These are phyloP conservation scores for Agriotes lineatus DNA, from an alignment of 2,888 invertebrate genomes.

Conservation along the genomic window DNA sequence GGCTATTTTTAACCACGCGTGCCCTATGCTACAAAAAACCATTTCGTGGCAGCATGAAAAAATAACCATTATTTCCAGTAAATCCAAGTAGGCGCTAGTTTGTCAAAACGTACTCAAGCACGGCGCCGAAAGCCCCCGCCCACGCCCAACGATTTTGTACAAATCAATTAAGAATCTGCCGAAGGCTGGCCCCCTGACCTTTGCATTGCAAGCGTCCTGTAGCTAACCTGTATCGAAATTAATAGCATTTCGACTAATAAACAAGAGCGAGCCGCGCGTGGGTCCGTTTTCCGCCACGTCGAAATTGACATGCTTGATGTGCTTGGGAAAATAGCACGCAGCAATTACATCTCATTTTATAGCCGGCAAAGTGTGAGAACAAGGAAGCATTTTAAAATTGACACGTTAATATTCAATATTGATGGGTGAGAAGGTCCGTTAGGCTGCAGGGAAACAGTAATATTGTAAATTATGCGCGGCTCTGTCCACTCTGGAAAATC, in stretches of 20 bases:
- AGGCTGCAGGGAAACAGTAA: slow-evolving; percentile 18
- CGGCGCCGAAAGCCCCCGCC: too few species aligned
- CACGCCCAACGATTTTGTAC: neutral
- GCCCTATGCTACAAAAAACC: too few species aligned
- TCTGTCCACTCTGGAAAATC: too few species aligned
- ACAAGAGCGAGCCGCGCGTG: too few species aligned
- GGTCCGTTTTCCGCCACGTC: slow-evolving; percentile 21
- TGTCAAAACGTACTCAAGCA: too few species aligned
- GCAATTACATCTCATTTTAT: slow-evolving; percentile 37
- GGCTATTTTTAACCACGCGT: too few species aligned
- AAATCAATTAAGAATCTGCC: slow-evolving; percentile 11
- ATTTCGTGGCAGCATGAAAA: too few species aligned
- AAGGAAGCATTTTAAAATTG: slow-evolving; percentile 48
- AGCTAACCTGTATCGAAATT: too few species aligned
- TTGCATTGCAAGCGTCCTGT: too few species aligned
- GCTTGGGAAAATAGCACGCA: slow-evolving; percentile 29
- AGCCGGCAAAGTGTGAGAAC: slow-evolving; percentile 51
- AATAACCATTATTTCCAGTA: too few species aligned
- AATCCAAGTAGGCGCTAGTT: too few species aligned
- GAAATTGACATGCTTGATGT: slow-evolving; percentile 33
- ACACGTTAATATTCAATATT: slow-evolving; percentile 42
- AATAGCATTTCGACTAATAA: too few species aligned
- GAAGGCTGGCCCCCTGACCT: slow-evolving; percentile 3
- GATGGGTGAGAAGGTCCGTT: slow-evolving; percentile 31
- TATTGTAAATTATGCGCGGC: neutral